A percentile compares a stretch with the other conserved stretches of the same genome.
These are phyloP conservation scores for Theodoxus fluviatilis DNA, from an alignment of 2,888 invertebrate species.

Conservation along the genomic window DNA sequence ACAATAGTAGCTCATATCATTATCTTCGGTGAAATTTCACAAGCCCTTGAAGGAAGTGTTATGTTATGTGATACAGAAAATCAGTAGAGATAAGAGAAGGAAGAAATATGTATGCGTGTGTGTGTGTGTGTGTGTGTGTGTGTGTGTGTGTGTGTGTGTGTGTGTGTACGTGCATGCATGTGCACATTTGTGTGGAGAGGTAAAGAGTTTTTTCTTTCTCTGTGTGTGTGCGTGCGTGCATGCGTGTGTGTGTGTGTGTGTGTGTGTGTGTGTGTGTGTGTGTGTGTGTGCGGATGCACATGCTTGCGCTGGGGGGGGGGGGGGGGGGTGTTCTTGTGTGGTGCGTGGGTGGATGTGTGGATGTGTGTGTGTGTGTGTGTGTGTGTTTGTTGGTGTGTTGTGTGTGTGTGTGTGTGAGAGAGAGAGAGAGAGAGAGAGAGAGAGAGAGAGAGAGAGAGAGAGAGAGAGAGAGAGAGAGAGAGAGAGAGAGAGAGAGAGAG, in stretches of 20 bases:
- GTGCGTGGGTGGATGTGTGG: constrained; percentile 12
- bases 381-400: constrained; percentile 5
- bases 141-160: background rate
- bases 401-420: background rate
- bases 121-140: too few relatives aligned
- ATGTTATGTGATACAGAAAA: too few relatives aligned
- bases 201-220: background rate
- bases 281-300: constrained; percentile 12
- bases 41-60: too few relatives aligned
- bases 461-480: constrained; percentile 1
- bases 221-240: background rate
- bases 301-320: background rate
- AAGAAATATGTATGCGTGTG: too few relatives aligned
- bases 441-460: background rate
- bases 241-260: constrained; percentile 1
- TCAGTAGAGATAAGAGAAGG: too few relatives aligned
- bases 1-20: too few relatives aligned
- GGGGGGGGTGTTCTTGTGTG: background rate
- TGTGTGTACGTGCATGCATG: background rate
- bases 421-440: background rate
- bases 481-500: background rate
- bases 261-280: constrained; percentile 13
- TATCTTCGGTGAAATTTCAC: too few relatives aligned
- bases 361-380: constrained; percentile 22
- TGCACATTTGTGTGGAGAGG: background rate